Base-by-base conservation (phyloP, 2,888 invertebrate species). In the Oligia latruncula region DNA sequence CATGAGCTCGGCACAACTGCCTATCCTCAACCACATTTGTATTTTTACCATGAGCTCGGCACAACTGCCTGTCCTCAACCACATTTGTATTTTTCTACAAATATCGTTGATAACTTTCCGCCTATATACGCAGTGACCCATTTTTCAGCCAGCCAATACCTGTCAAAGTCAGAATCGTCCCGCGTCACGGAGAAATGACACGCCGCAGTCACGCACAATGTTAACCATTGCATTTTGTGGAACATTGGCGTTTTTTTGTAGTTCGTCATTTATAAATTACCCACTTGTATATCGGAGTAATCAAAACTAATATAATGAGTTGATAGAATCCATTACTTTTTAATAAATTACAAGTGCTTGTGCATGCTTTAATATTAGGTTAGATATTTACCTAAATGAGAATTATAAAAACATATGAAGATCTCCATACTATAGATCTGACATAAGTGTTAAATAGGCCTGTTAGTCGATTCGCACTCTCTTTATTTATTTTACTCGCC, bases 101-200 rank as follows among this genome's bases (percentile, higher is more conserved):
- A 84, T 78, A 79, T 87, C 23, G 52, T 23, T n/a, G 65, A 87
- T 77, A 73, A 74, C 52, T 77, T 77, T 71, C 81, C 52, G 76
- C 64, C 58, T 70, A 71, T 84, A 66, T 73, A 62, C 68, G 78
- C 87, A 79, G 43, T 79, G 87, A 81, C 78, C 87, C 84, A 87
- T 88, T 87, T 86, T 88, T 86, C 78, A 77, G 60, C 64, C 52
- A 76, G 60, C 78, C 88, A 85, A 86, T 86, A 88, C 66, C 88
- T 86, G 88, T 85, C 86, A 88, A 58, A 77, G 65, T 67, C 86
- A 88, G 82, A 74, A 70, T 13, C 55, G 74, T 66, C 80, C 74
- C 74, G 49, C 55, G 74, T 79, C 85, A 79, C 40, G 66, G 68
- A 52, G 60, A 65, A 66, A 60, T 74, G 84, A 68, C 84, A 78